A percentile compares a stretch with the other conserved stretches of the same genome.
Conservation (phyloP, 2,113 vertebrate genomes). For the Lonchura striata region DNA sequence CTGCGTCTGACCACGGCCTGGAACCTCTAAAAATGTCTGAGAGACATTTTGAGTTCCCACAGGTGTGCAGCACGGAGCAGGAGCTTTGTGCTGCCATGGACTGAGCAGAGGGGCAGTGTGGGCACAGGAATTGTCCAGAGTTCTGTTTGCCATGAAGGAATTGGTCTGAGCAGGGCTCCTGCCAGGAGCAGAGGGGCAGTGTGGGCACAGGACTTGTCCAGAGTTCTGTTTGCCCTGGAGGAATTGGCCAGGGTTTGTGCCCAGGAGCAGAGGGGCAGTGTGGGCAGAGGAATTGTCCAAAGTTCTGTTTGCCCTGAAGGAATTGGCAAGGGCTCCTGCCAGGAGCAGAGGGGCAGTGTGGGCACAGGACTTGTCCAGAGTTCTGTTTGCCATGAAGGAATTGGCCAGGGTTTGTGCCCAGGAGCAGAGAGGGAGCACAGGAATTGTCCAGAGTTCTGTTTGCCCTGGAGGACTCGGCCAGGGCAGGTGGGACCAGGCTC, state of each 20-base stretch:
- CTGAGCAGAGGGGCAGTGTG: neutral
- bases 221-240: neutral
- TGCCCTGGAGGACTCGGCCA: neutral
- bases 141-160: too few relatives aligned
- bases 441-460: neutral
- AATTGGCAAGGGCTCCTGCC: neutral
- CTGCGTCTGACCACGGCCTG: too few relatives aligned
- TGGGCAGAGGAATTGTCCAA: neutral
- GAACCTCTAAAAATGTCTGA: too few relatives aligned
- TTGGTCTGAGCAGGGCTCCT: too few relatives aligned
- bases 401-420: neutral
- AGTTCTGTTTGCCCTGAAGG: neutral
- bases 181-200: too few relatives aligned
- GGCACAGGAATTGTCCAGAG: too few relatives aligned
- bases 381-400: neutral
- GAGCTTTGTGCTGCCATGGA: fast-evolving
- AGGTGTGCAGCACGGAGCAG: fast-evolving
- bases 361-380: neutral
- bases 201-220: neutral
- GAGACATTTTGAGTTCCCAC: too few relatives aligned
- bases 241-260: neutral
- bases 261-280: neutral
- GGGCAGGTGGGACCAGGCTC: neutral
- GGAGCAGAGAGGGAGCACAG: neutral
- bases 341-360: neutral